Conservation (phyloP, 2,113 vertebrate species). For the Brachirus orientalis region DNA sequence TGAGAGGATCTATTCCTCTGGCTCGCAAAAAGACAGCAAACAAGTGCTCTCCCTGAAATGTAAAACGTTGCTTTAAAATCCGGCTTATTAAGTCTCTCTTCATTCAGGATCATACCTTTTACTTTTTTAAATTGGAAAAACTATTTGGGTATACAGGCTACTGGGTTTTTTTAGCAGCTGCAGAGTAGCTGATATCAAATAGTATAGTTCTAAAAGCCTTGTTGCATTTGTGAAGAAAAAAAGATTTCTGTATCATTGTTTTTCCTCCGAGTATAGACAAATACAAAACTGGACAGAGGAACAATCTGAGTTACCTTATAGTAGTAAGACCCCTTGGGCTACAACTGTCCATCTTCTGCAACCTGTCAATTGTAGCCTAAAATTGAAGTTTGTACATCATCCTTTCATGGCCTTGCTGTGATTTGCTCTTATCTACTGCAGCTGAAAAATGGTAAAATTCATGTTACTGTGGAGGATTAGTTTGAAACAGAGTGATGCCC, state of each 20-base stretch:
- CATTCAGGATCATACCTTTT: too few relatives aligned
- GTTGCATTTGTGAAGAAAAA: not conserved
- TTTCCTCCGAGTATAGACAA: not conserved
- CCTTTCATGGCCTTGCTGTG: slow-evolving; percentile 13
- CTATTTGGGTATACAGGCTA: too few relatives aligned
- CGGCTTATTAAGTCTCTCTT: too few relatives aligned
- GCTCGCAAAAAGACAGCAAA: not conserved
- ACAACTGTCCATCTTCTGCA: too few relatives aligned
- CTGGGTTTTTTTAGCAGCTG: too few relatives aligned
- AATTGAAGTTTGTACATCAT: slow-evolving; percentile 11
- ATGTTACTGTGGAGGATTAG: slow-evolving; percentile 26
- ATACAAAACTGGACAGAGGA: slow-evolving; percentile 2
- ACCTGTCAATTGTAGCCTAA: not conserved
- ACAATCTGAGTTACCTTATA: slow-evolving; percentile 1
- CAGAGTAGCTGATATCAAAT: too few relatives aligned
- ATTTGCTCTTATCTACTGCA: too few relatives aligned
- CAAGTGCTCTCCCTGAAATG: not conserved
- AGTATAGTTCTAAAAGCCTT: too few relatives aligned
- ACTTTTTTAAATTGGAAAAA: too few relatives aligned
- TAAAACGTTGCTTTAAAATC: not conserved
- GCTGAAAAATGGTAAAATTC: too few relatives aligned
- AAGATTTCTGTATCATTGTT: not conserved
- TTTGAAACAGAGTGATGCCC: slow-evolving; percentile 28
- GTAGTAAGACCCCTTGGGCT: not conserved
- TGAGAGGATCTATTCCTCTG: too few relatives aligned